A percentile compares a stretch with the other conserved stretches of the same genome.
phyloP scores from a whole-genome alignment of 2,888 invertebrate genomes.

The Drosophila incognita region DNA sequence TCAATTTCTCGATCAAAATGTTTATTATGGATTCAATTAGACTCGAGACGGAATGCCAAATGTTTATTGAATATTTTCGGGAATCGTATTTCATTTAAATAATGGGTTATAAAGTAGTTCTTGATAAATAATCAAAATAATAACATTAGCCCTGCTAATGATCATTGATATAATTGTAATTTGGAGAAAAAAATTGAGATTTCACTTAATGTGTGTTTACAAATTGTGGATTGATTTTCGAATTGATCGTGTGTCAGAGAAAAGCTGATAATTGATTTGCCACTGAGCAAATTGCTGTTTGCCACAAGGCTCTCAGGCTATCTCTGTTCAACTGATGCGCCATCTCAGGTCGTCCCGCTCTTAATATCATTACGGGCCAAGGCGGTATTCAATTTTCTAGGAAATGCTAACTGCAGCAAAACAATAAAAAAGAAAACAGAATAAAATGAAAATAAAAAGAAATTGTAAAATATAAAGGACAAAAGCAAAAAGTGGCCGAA shows the following conservation, averaged over 20 bases:
- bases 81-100: background rate
- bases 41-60: background rate
- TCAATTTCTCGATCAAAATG: background rate
- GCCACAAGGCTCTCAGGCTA: background rate
- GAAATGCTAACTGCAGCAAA: constrained; percentile 49
- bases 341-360: constrained; percentile 15
- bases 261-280: constrained; percentile 48
- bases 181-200: background rate
- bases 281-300: constrained; percentile 27
- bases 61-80: background rate
- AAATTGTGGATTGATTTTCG: constrained; percentile 22
- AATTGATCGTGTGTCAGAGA: constrained; percentile 19
- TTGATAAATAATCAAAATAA: background rate
- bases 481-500: constrained; percentile 70
- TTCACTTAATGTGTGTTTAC: constrained; percentile 3
- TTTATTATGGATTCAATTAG: background rate
- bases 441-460: constrained; percentile 29
- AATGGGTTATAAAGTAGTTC: background rate
- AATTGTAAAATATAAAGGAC: constrained; percentile 64
- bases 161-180: background rate
- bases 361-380: constrained; percentile 31
- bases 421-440: constrained; percentile 57
- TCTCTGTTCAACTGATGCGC: constrained; percentile 5
- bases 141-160: too few species aligned
- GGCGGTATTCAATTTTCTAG: constrained; percentile 38